Evolutionary conservation across 2,113 vertebrate genomes (phyloP).

Genomic region (Crotophaga sulcirostris): DNA sequence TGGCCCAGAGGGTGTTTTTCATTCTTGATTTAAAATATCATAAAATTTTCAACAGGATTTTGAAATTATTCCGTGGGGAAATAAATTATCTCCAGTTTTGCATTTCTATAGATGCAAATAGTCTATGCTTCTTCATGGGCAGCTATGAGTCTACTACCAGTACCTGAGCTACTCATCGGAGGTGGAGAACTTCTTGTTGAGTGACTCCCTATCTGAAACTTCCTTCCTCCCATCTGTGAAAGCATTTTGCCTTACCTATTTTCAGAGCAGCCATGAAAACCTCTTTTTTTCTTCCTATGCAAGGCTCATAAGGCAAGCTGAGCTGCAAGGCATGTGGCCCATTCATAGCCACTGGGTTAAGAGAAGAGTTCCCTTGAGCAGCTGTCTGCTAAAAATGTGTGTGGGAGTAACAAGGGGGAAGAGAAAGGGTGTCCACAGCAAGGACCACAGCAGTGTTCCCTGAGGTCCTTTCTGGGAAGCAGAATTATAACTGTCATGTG

Average conservation of each 20-base stretch:
- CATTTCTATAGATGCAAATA: not conserved
- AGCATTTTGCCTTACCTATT: not conserved
- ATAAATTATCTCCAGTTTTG: not conserved
- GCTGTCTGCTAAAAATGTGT: not conserved
- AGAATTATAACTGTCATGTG: rapidly evolving
- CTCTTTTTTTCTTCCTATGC: not conserved
- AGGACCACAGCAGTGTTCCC: rapidly evolving
- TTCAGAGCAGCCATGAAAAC: not conserved
- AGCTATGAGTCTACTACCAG: not conserved
- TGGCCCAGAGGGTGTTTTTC: not conserved
- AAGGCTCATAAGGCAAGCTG: not conserved
- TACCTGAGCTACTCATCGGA: not conserved
- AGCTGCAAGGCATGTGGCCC: not conserved
- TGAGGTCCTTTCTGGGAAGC: not conserved
- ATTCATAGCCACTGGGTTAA: not conserved
- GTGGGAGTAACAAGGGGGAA: not conserved
- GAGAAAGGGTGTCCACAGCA: not conserved
- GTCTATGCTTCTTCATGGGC: not conserved
- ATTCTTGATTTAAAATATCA: not conserved
- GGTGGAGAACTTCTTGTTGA: not conserved
- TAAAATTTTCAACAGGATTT: not conserved
- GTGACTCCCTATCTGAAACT: not conserved
- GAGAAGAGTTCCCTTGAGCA: not conserved
- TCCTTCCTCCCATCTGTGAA: not conserved
- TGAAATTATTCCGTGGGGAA: not conserved